Conservation (phyloP, 2,113 vertebrate species). For the Oryzias curvinotus region DNA sequence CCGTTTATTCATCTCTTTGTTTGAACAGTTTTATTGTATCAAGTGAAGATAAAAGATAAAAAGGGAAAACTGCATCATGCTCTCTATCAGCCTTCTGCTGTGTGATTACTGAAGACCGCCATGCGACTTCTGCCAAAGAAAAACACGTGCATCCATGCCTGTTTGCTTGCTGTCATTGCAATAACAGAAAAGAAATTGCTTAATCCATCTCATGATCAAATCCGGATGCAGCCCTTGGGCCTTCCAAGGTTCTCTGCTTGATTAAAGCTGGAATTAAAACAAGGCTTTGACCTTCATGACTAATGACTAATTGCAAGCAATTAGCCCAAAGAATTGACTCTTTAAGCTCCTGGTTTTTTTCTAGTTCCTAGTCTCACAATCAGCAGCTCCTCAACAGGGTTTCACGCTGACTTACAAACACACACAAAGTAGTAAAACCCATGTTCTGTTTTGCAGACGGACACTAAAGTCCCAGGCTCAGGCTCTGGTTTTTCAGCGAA, state of each 20-base stretch:
- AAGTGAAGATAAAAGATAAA: too few species aligned
- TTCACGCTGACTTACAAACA: slow-evolving; percentile 25
- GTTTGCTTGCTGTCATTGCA: slow-evolving; percentile 28
- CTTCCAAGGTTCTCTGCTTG: slow-evolving; percentile 65
- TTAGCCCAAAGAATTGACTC: slow-evolving; percentile 68
- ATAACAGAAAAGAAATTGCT: slow-evolving; percentile 44
- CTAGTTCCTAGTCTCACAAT: slow-evolving; percentile 55
- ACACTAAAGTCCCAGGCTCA: slow-evolving; percentile 4
- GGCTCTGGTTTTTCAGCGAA: slow-evolving; percentile 62
- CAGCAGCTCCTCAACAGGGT: slow-evolving; percentile 34
- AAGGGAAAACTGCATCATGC: too few species aligned
- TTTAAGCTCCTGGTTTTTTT: slow-evolving; percentile 50
- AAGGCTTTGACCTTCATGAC: slow-evolving; percentile 73
- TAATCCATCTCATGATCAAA: slow-evolving; percentile 34
- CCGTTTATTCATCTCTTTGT: too few species aligned
- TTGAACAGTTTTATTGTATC: too few species aligned
- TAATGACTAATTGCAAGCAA: slow-evolving; percentile 78
- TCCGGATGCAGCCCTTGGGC: slow-evolving; percentile 36
- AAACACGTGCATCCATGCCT: neutral
- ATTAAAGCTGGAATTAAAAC: slow-evolving; percentile 75
- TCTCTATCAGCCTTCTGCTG: too few species aligned
- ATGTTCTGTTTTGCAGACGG: neutral
- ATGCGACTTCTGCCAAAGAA: neutral
- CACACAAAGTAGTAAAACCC: slow-evolving; percentile 11
- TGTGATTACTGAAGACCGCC: too few species aligned